These are phyloP conservation scores for Clivina fossor DNA, from an alignment of 2,888 invertebrate species.

Conservation along the genomic window DNA sequence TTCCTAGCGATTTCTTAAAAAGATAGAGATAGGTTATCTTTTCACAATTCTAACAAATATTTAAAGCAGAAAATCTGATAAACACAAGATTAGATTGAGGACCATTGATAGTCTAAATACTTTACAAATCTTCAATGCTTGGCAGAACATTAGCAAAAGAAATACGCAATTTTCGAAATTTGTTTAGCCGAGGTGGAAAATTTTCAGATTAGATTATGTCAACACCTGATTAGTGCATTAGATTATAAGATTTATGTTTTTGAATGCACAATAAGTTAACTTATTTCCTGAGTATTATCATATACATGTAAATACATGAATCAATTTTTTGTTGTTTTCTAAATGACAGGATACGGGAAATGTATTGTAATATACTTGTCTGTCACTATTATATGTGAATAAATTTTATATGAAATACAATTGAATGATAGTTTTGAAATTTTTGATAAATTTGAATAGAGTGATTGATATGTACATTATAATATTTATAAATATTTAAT, in stretches of 20 bases:
- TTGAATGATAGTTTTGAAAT: too few species aligned
- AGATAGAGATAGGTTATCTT: constrained; percentile 26
- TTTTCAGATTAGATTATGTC: constrained; percentile 31
- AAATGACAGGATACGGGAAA: constrained; percentile 22
- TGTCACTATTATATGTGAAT: too few species aligned
- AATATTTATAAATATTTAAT: too few species aligned
- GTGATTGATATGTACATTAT: too few species aligned
- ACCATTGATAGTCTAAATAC: not conserved
- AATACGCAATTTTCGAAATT: constrained; percentile 21
- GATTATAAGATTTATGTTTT: not conserved
- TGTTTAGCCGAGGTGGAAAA: constrained; percentile 5
- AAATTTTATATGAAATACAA: too few species aligned
- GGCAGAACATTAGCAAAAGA: too few species aligned
- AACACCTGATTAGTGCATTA: constrained; percentile 25
- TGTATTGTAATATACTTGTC: too few species aligned
- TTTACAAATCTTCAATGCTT: constrained; percentile 23
- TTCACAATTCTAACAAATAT: constrained; percentile 29
- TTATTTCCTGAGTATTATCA: too few species aligned
- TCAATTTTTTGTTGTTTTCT: not conserved
- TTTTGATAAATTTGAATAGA: too few species aligned
- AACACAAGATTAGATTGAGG: constrained; percentile 23
- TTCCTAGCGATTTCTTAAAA: too few species aligned
- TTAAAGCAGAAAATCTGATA: constrained; percentile 28
- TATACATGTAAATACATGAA: too few species aligned
- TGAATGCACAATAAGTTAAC: too few species aligned